Evolutionary conservation across 2,888 invertebrate genomes (phyloP).

Genomic region (Drosophila suboccidentalis): DNA sequence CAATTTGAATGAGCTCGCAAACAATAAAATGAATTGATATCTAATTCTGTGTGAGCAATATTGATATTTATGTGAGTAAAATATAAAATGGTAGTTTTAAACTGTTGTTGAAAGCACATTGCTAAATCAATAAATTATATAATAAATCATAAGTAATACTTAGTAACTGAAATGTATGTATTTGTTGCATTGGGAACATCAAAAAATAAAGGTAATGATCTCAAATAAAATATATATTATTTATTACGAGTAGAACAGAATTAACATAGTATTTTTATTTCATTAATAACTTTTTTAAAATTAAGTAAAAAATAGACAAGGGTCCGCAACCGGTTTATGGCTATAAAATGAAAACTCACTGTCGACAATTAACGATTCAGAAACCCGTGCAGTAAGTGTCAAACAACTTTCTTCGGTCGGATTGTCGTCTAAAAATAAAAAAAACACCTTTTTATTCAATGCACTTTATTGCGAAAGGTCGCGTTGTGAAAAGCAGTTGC

Average conservation of each 20-base stretch:
- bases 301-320: not conserved
- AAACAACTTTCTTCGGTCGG: conserved; percentile 53
- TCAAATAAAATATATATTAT: conserved; percentile 23
- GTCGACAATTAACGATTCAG: conserved; percentile 18
- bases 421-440: not conserved
- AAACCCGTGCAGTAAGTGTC: conserved; percentile 33
- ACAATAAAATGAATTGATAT: conserved; percentile 12
- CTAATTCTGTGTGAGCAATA: conserved; percentile 59
- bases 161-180: conserved; percentile 64
- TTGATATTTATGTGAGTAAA: conserved; percentile 73
- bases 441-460: not conserved
- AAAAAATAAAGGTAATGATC: conserved; percentile 45
- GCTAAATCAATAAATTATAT: conserved; percentile 46
- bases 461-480: conserved; percentile 41
- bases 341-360: conserved; percentile 4
- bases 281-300: not conserved
- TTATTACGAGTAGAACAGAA: conserved; percentile 12
- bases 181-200: conserved; percentile 52
- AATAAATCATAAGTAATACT: conserved; percentile 48
- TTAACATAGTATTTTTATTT: conserved; percentile 11
- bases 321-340: conserved; percentile 14
- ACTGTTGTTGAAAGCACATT: conserved; percentile 56
- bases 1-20: conserved; percentile 14
- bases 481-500: conserved; percentile 16
- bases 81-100: conserved; percentile 55